A percentile compares a stretch with the other conserved stretches of the same genome.
phyloP scores from a whole-genome alignment of 2,888 invertebrate genomes.

The Trachelus stipa region DNA sequence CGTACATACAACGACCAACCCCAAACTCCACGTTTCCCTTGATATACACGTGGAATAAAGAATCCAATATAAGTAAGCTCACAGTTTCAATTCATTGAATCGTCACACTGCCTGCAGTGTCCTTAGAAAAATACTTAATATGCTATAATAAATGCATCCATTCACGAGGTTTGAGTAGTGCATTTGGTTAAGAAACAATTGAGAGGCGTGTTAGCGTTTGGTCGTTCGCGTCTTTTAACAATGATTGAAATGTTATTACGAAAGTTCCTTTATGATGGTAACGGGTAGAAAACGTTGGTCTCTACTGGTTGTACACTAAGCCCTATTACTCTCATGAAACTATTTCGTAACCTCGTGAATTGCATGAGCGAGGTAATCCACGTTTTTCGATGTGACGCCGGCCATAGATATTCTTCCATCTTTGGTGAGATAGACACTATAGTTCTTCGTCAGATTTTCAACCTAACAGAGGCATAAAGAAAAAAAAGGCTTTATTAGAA shows the following conservation, averaged over 20 bases:
- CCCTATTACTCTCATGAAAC: slow-evolving; percentile 31
- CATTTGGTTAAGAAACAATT: too few relatives aligned
- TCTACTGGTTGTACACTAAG: slow-evolving; percentile 5
- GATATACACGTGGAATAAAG: too few relatives aligned
- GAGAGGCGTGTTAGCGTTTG: too few relatives aligned
- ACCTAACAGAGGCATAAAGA: slow-evolving; percentile 72
- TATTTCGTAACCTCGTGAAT: slow-evolving; percentile 93
- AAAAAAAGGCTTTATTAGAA: background rate
- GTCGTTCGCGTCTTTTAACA: too few relatives aligned
- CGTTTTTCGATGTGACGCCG: slow-evolving; percentile 94
- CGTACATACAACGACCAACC: too few relatives aligned
- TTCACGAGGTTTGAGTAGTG: background rate
- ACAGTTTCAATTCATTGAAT: too few relatives aligned
- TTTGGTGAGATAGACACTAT: slow-evolving; percentile 94
- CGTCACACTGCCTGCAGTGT: slow-evolving; percentile 51
- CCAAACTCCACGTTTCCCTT: too few relatives aligned
- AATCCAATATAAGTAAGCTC: too few relatives aligned
- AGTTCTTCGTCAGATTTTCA: slow-evolving; percentile 87
- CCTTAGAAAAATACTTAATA: slow-evolving; percentile 43
- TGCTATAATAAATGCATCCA: slow-evolving; percentile 39
- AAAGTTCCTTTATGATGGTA: too few relatives aligned
- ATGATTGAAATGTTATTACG: too few relatives aligned
- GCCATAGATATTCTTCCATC: slow-evolving; percentile 99
- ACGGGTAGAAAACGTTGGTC: slow-evolving; percentile 1
- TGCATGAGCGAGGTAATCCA: slow-evolving; percentile 91